Evolutionary conservation across 2,888 invertebrate species (phyloP), one percentile per base, ranked within the genome.

Genomic region (Cosmorhoe ocellata): DNA sequence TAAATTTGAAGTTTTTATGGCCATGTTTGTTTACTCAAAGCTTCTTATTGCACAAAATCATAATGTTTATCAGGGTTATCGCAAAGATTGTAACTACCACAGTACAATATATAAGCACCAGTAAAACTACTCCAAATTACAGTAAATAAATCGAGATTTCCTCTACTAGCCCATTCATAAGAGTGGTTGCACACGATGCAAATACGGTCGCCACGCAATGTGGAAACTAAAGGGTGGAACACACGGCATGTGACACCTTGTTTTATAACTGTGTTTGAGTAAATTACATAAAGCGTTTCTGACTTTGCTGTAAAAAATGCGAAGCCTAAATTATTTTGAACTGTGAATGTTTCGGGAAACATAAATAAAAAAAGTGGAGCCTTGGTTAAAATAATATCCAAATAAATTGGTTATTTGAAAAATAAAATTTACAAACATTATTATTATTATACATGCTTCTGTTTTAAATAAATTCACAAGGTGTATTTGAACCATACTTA

Each of bases 141-240:
- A 48, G 54, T 44, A 50, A 54, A 59, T 61, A 61, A 61, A 65
- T 65, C 63, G 56, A 63, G 60, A 61, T 63, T 61, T 65, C 63
- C 56, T 60, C 46, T 51, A 55, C 51, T 53, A 42, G 40, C 54
- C 47, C 63, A 46, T 70, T 62, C 58, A 64, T 66, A 67, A 66
- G 63, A 61, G 61, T 55, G 60, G 43, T 58, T 54, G 59, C 59
- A 64, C 61, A 59, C 51, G 38, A 53, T 53, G 60, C 63, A 66
- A 74, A 74, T 74, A 69, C 65, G 49, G 34, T 46, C 74, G 74
- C 73, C 53, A 76, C 60, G 51, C 56, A 51, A 63, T 58, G 51
- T n/a, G n/a, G n/a, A 27, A 47, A 50, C 47, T 59, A 53, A 57
- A 52, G 59, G 48, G 53, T 49, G 43, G 14, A 41, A 56, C 51